These are phyloP conservation scores for Propsilocerus akamusi DNA, from an alignment of 1,140 invertebrate species.

Conservation along the genomic window DNA sequence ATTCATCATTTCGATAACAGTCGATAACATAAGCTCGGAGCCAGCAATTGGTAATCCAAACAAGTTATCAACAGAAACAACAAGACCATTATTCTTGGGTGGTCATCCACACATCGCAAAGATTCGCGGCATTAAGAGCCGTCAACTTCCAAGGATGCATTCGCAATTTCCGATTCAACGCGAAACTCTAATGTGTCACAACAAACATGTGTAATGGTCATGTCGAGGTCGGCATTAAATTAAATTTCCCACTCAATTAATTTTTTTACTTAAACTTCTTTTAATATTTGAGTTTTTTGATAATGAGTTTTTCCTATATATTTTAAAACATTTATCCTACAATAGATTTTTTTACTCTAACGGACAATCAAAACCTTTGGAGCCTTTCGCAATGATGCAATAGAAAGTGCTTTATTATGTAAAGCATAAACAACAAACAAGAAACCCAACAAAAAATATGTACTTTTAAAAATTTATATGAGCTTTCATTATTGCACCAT, in stretches of 20 bases:
- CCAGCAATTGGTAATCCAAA: slow-evolving; percentile 35
- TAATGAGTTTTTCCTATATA: too few relatives aligned
- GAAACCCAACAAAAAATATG: too few relatives aligned
- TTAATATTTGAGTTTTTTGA: too few relatives aligned
- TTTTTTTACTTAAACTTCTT: too few relatives aligned
- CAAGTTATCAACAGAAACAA: slow-evolving; percentile 56
- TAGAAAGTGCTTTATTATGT: too few relatives aligned
- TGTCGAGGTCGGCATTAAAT: slow-evolving; percentile 43
- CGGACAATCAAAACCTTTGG: too few relatives aligned
- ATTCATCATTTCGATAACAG: slow-evolving; percentile 17
- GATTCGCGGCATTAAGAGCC: slow-evolving; percentile 33
- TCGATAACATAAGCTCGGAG: slow-evolving; percentile 17
- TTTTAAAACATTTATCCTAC: too few relatives aligned
- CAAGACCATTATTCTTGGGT: slow-evolving; percentile 73
- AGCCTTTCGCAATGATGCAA: too few relatives aligned
- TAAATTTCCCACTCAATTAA: slow-evolving; percentile 55
- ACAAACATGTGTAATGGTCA: slow-evolving; percentile 38
- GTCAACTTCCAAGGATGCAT: slow-evolving; percentile 71
- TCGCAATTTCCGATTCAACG: slow-evolving; percentile 44
- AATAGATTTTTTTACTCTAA: too few relatives aligned
- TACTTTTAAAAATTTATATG: too few relatives aligned
- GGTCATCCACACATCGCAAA: slow-evolving; percentile 46
- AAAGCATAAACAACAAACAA: too few relatives aligned
- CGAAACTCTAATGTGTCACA: slow-evolving; percentile 34
- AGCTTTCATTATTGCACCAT: too few relatives aligned